Conservation (phyloP, 2,888 invertebrate species). For the Aricia artaxerxes region DNA sequence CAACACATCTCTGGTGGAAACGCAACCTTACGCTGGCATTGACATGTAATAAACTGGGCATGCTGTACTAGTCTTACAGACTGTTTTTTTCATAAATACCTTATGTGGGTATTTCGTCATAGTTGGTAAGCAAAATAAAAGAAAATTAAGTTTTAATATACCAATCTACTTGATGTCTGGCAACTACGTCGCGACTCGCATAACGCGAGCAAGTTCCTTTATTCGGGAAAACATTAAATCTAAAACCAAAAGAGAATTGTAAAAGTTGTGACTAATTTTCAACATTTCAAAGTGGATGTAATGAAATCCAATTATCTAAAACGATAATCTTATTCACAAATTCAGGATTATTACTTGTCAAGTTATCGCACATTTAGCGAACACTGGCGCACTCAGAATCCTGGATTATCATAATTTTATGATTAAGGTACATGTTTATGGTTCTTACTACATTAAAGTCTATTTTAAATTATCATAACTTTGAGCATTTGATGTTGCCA, state of each 20-base stretch:
- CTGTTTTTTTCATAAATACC: too few species aligned
- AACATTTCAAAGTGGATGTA: not conserved
- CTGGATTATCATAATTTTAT: not conserved
- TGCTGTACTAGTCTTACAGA: too few species aligned
- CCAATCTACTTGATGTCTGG: too few species aligned
- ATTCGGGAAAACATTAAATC: not conserved
- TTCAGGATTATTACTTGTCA: not conserved
- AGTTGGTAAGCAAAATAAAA: too few species aligned
- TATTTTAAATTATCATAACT: not conserved
- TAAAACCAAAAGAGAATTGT: not conserved
- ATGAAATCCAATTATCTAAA: constrained; percentile 3
- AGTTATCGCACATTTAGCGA: not conserved
- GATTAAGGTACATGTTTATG: not conserved
- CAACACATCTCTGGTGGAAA: too few species aligned
- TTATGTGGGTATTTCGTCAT: too few species aligned
- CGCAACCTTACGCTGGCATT: too few species aligned
- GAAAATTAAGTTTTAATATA: too few species aligned
- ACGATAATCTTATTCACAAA: not conserved
- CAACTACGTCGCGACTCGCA: too few species aligned
- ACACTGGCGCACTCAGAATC: not conserved
- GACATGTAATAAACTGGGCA: too few species aligned
- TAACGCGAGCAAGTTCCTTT: not conserved
- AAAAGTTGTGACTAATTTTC: not conserved
- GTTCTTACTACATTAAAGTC: not conserved
- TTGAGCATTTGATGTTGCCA: not conserved